These are phyloP conservation scores for Turnix velox DNA, from an alignment of 2,113 vertebrate genomes.

Conservation along the genomic window DNA sequence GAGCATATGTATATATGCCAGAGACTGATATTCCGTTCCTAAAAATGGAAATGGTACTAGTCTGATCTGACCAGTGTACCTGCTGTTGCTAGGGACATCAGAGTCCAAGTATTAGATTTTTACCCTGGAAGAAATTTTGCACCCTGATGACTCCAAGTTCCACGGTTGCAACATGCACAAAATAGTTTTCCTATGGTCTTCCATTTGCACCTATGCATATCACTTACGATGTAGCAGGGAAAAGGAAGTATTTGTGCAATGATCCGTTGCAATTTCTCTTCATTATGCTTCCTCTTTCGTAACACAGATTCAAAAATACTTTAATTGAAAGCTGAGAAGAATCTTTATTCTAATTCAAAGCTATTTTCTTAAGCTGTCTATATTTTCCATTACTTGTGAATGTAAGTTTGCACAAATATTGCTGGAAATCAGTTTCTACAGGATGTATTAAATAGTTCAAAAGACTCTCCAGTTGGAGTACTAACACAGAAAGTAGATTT, in stretches of 20 bases:
- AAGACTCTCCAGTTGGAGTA: neutral
- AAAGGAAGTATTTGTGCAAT: neutral
- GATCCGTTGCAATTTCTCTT: neutral
- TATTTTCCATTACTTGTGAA: neutral
- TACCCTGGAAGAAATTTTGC: neutral
- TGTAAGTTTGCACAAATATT: neutral
- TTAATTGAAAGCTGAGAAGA: neutral
- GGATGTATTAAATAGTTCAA: neutral
- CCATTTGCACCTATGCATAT: neutral
- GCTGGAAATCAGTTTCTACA: neutral
- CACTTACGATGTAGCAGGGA: neutral
- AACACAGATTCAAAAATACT: neutral
- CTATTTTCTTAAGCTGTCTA: neutral
- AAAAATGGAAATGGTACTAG: neutral
- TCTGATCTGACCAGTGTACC: neutral
- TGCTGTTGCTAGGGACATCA: neutral
- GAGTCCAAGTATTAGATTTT: neutral
- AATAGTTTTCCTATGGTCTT: neutral
- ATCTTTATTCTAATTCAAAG: neutral
- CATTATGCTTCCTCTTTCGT: neutral
- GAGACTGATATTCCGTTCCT: neutral
- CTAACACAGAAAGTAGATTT: neutral
- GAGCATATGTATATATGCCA: neutral
- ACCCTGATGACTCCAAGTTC: fast-evolving
- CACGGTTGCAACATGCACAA: neutral